Percentiles rank a stretch among this genome's conserved stretches.
These are phyloP conservation scores for Drosophila pseudotakahashii DNA, from an alignment of 2,888 invertebrate genomes.

Conservation along the genomic window DNA sequence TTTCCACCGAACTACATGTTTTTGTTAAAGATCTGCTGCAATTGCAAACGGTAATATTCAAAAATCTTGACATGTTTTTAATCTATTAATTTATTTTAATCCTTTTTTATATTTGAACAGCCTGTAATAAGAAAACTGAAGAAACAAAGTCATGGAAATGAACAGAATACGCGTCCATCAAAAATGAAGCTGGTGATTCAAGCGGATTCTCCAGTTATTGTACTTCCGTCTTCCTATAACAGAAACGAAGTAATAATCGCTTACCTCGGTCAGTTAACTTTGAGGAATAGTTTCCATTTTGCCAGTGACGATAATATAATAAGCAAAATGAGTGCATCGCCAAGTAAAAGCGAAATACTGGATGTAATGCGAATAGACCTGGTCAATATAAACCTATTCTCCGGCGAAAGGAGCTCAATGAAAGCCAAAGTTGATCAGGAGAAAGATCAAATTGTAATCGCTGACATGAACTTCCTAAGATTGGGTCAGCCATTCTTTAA, in stretches of 20 bases:
- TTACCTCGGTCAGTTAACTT: slow-evolving; percentile 91
- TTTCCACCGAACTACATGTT: slow-evolving; percentile 94
- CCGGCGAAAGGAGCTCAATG: slow-evolving; percentile 85
- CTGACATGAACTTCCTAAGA: slow-evolving; percentile 80
- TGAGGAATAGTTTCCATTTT: slow-evolving; percentile 90
- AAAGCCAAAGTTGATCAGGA: slow-evolving; percentile 48
- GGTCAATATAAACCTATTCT: slow-evolving; percentile 89
- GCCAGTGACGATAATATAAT: slow-evolving; percentile 85
- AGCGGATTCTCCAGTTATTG: slow-evolving; percentile 90
- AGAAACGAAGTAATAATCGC: slow-evolving; percentile 91
- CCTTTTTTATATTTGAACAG: slow-evolving; percentile 44
- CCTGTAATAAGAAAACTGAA: slow-evolving; percentile 83
- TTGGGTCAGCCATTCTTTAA: slow-evolving; percentile 89
- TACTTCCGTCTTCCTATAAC: slow-evolving; percentile 93
- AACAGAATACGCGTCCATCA: slow-evolving; percentile 66
- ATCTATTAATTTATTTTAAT: neutral
- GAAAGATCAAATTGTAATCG: slow-evolving; percentile 76
- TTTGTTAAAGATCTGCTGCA: slow-evolving; percentile 94
- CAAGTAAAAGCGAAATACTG: slow-evolving; percentile 84
- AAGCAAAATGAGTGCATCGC: slow-evolving; percentile 64
- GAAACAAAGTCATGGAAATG: slow-evolving; percentile 66
- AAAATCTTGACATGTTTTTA: accelerated
- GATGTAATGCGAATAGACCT: slow-evolving; percentile 88
- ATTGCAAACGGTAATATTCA: slow-evolving; percentile 89
- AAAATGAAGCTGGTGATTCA: slow-evolving; percentile 83